These are phyloP conservation scores for Ctenicera cuprea DNA, from an alignment of 2,888 invertebrate species.

Conservation along the genomic window DNA sequence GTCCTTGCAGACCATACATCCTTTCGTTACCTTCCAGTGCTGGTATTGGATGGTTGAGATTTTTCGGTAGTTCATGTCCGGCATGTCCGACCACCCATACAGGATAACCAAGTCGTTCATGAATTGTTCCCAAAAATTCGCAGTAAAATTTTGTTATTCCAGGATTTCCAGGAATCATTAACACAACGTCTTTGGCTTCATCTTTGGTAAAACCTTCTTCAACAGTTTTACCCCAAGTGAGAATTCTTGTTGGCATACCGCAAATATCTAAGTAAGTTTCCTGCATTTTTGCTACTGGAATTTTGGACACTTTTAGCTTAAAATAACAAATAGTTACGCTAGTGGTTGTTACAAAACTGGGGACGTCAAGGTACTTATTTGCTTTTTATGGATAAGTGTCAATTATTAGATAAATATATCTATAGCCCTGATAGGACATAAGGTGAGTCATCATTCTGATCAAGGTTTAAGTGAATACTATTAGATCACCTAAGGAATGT, in stretches of 20 bases:
- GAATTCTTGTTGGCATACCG: conserved; percentile 82
- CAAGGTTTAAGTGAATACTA: too few species aligned
- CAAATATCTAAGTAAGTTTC: conserved; percentile 76
- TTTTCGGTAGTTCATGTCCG: conserved; percentile 82
- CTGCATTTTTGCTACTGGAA: conserved; percentile 66
- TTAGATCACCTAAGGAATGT: too few species aligned
- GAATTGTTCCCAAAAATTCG: conserved; percentile 80
- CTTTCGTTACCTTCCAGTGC: conserved; percentile 75
- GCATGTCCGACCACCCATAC: conserved; percentile 89
- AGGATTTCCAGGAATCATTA: conserved; percentile 92
- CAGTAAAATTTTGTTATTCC: conserved; percentile 89
- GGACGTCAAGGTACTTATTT: too few species aligned
- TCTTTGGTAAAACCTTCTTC: conserved; percentile 76
- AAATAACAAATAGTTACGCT: too few species aligned
- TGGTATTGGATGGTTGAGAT: conserved; percentile 73
- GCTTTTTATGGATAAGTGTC: too few species aligned
- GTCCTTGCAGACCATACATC: conserved; percentile 85
- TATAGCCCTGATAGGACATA: too few species aligned
- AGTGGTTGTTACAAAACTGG: too few species aligned
- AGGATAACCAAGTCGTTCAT: conserved; percentile 78
- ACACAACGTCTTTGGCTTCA: conserved; percentile 77
- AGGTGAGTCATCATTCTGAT: too few species aligned
- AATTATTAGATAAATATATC: too few species aligned
- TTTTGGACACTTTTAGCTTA: too few species aligned
- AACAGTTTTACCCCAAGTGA: conserved; percentile 83